Conservation (phyloP, 1,140 invertebrate species). For the Protaetia brevitarsis region DNA sequence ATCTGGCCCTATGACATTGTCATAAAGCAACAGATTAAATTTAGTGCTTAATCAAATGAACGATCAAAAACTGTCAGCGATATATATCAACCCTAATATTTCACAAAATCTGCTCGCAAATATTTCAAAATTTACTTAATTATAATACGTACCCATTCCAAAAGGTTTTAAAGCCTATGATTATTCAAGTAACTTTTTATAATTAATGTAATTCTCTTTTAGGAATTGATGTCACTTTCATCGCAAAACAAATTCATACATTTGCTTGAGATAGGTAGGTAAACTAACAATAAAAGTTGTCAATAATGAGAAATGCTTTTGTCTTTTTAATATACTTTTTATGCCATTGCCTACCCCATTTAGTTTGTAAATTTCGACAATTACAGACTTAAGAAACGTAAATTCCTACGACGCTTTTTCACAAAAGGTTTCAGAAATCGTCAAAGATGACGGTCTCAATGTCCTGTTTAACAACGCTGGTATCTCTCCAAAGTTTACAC, state of each 20-base stretch:
- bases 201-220: conserved; percentile 43
- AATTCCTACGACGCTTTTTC: conserved; percentile 59
- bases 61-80: no score
- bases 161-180: no score
- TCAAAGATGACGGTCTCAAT: conserved; percentile 71
- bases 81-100: no score
- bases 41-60: no score
- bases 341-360: no score
- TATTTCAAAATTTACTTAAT: no score
- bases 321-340: not conserved
- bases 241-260: conserved; percentile 59
- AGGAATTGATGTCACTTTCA: conserved; percentile 64
- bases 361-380: no score
- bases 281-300: conserved; percentile 12
- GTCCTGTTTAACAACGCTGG: conserved; percentile 87
- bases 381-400: conserved; percentile 66
- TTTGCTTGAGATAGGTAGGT: conserved; percentile 65
- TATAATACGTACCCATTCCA: no score
- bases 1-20: no score
- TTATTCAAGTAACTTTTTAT: not conserved
- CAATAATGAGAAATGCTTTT: no score
- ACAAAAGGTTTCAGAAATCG: conserved; percentile 55
- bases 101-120: no score
- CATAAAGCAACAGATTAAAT: no score
- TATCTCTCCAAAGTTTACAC: conserved; percentile 67